Conservation (phyloP, 2,888 invertebrate genomes). For the Pseudococcus longispinus region DNA sequence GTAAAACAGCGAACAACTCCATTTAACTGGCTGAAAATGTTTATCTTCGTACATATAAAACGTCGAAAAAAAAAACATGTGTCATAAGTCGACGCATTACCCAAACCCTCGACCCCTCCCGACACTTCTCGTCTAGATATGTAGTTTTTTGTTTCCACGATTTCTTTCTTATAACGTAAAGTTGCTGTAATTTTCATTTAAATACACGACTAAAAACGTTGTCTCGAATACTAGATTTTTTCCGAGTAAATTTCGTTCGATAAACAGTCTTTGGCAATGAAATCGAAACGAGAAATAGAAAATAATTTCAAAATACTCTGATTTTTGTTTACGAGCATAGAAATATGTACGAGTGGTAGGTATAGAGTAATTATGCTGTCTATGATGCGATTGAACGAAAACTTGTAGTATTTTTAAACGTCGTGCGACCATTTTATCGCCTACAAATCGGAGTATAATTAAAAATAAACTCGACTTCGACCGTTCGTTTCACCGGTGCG, state of each 20-base stretch:
- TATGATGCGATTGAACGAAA: conserved; percentile 12
- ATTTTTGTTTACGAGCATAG: neutral
- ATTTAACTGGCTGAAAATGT: conserved; percentile 1
- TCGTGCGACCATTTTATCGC: neutral
- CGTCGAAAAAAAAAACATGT: neutral
- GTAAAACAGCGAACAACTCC: neutral
- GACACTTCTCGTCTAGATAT: neutral
- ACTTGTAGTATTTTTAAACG: conserved; percentile 38
- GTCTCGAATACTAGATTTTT: neutral
- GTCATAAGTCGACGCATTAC: conserved; percentile 2
- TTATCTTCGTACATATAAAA: neutral
- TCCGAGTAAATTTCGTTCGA: neutral
- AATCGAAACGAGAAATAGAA: neutral
- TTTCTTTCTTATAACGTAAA: too few species aligned
- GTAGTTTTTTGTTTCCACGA: neutral
- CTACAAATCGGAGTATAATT: conserved; percentile 25
- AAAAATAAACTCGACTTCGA: conserved; percentile 34
- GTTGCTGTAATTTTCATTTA: neutral
- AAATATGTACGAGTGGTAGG: neutral
- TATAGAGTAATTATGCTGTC: neutral
- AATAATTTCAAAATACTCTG: neutral
- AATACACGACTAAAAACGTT: neutral
- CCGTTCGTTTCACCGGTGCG: neutral
- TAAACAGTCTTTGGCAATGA: neutral
- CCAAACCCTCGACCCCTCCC: neutral